Percentiles rank a stretch among this genome's conserved stretches.
Conservation (phyloP, 64 coral and sea anemone genomes). For the Hydrozoanthus tunicans region DNA sequence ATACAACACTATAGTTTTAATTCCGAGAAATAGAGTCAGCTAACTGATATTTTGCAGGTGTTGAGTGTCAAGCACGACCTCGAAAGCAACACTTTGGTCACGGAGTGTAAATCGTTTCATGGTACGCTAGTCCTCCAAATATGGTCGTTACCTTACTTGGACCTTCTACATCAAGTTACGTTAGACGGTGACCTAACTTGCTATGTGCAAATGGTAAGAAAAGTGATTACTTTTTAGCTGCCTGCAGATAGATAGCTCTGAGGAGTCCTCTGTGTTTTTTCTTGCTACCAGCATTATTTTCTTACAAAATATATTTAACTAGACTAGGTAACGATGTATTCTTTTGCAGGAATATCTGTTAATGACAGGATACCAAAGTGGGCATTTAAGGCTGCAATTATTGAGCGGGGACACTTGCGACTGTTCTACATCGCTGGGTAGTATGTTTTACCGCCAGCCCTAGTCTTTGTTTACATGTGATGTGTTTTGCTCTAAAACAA, state of each 20-base stretch:
- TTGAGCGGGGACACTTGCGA: conserved; percentile 22
- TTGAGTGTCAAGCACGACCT: conserved; percentile 76
- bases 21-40: background rate
- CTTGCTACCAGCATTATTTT: background rate
- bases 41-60: conserved; percentile 22
- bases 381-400: conserved; percentile 59
- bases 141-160: conserved; percentile 77
- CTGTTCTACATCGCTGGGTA: conserved; percentile 13
- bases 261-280: background rate
- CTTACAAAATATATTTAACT: background rate
- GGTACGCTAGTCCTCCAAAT: conserved; percentile 76
- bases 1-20: too few relatives aligned
- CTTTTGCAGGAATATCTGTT: conserved; percentile 72
- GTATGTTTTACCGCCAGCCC: background rate
- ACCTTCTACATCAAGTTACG: conserved; percentile 61
- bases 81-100: conserved; percentile 61
- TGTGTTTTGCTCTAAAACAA: too few relatives aligned
- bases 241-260: background rate
- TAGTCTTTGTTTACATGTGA: too few relatives aligned
- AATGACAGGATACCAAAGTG: conserved; percentile 78
- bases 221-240: background rate
- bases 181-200: conserved; percentile 84
- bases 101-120: conserved; percentile 64
- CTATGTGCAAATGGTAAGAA: conserved; percentile 84
- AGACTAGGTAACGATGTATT: background rate